Conservation (phyloP, 2,797 vertebrate species). For the Danio tinwini region DNA sequence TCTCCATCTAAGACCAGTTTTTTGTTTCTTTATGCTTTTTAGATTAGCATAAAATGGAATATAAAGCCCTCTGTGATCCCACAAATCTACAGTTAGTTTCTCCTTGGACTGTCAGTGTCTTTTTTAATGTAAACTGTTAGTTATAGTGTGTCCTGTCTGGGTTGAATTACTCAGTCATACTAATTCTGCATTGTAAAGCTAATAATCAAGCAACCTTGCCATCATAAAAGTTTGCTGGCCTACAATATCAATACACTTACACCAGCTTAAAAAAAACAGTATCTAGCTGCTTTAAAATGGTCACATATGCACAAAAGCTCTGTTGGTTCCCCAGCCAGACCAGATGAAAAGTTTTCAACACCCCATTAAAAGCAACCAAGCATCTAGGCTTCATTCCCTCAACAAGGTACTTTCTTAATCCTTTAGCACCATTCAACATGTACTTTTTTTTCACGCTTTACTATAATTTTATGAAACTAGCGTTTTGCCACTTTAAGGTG, state of each 20-base stretch:
- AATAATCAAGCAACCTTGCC: neutral
- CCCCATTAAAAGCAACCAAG: neutral
- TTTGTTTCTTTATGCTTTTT: constrained; percentile 31
- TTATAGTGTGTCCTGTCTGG: neutral
- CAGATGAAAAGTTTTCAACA: neutral
- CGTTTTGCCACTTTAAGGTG: no score
- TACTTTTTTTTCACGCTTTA: no score
- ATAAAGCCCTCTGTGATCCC: neutral
- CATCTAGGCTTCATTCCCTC: neutral
- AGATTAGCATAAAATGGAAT: constrained; percentile 28
- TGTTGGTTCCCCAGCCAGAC: neutral
- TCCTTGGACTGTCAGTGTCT: neutral
- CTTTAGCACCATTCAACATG: no score
- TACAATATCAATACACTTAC: neutral
- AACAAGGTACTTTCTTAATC: no score
- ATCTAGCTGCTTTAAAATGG: neutral
- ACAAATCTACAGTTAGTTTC: constrained; percentile 2
- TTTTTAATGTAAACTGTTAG: neutral
- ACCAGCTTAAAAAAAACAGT: neutral
- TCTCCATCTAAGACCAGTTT: constrained; percentile 37
- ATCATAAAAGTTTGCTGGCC: neutral
- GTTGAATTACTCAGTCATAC: neutral
- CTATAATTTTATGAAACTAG: no score
- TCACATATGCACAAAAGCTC: neutral
- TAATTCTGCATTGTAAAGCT: neutral